A percentile compares a stretch with the other conserved stretches of the same genome.
phyloP scores from a whole-genome alignment of 2,888 invertebrate genomes.

The Drosophila percnosoma region DNA sequence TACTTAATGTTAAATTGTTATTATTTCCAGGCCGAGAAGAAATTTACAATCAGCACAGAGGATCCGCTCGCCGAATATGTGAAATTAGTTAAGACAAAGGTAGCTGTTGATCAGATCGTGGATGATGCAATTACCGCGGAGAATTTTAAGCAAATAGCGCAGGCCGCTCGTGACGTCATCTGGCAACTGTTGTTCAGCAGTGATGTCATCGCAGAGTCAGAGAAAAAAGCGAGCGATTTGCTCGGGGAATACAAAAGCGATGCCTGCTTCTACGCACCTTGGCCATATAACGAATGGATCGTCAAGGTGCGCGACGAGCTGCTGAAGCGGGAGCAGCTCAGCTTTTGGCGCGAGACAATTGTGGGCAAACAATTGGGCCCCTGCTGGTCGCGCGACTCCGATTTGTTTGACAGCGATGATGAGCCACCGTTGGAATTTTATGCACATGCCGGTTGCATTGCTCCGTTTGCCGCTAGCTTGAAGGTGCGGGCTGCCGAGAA shows the following conservation, averaged over 20 bases:
- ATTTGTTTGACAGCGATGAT: constrained; percentile 76
- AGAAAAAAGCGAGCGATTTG: constrained; percentile 70
- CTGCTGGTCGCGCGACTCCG: constrained; percentile 75
- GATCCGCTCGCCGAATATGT: constrained; percentile 71
- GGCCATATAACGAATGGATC: constrained; percentile 81
- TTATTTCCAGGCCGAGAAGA: neutral
- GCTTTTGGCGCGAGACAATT: constrained; percentile 74
- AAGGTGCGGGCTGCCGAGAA: constrained; percentile 42
- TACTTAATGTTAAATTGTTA: neutral
- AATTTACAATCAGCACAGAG: constrained; percentile 35
- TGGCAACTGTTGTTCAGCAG: constrained; percentile 77
- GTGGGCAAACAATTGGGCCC: constrained; percentile 73
- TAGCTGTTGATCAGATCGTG: constrained; percentile 65
- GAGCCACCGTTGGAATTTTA: constrained; percentile 74
- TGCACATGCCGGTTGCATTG: constrained; percentile 67
- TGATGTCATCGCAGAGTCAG: constrained; percentile 41
- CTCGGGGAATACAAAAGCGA: constrained; percentile 83
- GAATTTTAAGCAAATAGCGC: constrained; percentile 66
- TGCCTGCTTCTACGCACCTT: constrained; percentile 78
- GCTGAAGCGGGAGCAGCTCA: constrained; percentile 57
- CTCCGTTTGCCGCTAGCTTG: constrained; percentile 67
- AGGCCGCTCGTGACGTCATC: constrained; percentile 62
- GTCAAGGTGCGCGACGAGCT: constrained; percentile 67
- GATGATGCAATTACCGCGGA: constrained; percentile 56
- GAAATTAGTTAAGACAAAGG: constrained; percentile 59